Conservation (phyloP, 2,113 vertebrate genomes). For the Eclectus roratus region DNA sequence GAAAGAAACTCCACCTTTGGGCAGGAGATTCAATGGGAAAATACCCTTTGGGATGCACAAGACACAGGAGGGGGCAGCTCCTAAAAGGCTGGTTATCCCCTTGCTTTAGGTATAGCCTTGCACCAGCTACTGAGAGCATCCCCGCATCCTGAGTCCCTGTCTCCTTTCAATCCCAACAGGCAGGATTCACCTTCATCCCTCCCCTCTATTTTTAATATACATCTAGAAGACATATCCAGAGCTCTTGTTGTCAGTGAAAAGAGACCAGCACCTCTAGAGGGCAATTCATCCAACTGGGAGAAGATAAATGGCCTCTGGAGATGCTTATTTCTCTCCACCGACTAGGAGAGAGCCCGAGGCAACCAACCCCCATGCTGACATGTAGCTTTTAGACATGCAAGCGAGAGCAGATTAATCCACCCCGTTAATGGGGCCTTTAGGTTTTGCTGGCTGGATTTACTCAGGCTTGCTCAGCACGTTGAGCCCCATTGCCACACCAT, state of each 20-base stretch:
- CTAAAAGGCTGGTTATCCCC: not conserved
- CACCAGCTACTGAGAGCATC: not conserved
- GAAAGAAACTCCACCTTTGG: not conserved
- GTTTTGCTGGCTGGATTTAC: conserved; percentile 28
- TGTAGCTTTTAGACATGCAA: not conserved
- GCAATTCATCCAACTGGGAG: not conserved
- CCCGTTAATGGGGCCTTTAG: not conserved
- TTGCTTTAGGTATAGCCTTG: not conserved
- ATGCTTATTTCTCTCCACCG: not conserved
- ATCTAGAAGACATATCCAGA: not conserved
- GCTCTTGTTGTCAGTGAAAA: not conserved
- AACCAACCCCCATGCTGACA: not conserved
- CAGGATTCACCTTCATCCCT: not conserved
- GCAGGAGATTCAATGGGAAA: not conserved
- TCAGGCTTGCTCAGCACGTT: not conserved
- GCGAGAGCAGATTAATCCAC: conserved; percentile 32
- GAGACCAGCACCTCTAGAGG: not conserved
- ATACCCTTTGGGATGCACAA: not conserved
- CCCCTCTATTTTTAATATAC: not conserved
- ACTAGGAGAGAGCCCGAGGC: not conserved
- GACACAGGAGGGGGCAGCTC: not conserved
- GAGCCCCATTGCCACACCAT: not conserved
- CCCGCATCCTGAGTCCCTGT: not conserved
- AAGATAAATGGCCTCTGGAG: conserved; percentile 30
- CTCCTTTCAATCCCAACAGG: not conserved